Base-by-base conservation (phyloP, 2,113 vertebrate species). In the Oplegnathus fasciatus region DNA sequence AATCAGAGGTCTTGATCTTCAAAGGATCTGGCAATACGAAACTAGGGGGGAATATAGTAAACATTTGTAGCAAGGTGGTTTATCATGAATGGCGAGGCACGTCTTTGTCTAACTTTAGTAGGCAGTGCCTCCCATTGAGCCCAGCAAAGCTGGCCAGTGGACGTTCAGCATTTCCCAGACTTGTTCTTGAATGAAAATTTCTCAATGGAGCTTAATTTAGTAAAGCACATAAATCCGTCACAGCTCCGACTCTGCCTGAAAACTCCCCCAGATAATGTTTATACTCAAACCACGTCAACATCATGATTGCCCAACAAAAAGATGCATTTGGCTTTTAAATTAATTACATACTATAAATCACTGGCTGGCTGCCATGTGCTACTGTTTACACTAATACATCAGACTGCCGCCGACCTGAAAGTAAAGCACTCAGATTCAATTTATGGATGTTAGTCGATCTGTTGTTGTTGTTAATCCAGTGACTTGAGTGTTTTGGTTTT, bases 111-210 rank as follows among this genome's bases (percentile, higher is more conserved):
- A 6, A 58, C 32, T 42, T 18, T 69, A 44, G 14, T 28, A 32
- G 62, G 44, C 70, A 77, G 32, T 5, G 52, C 58, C 85, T 64
- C 71, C 84, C 69, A 75, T 83, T 89, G 72, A 79, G 77, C 50
- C 52, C 50, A 74, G 58, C 62, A 40, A 74, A 60, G 75, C 14
- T 82, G 61, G 61, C 60, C 66, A 88, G 44, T 60, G 48, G 34
- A 65, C 20, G 32, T n/a, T 9, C 52, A 86, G 61, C 54, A 44
- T 81, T 89, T 88, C 70, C 84, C 72, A 78, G 20, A 58, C 44
- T 76, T 80, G 37, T 84, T 90, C 72, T 82, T 88, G 78, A 91
- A 88, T 82, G 85, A 74, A 79, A 76, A 55, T 76, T 86, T 91
- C 34, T 92, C 64, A 91, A 70, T 87, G 75, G 69, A 62, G 70